Evolutionary conservation across 1,140 invertebrate genomes (phyloP).

Genomic region (Tetragonula clypearis): DNA sequence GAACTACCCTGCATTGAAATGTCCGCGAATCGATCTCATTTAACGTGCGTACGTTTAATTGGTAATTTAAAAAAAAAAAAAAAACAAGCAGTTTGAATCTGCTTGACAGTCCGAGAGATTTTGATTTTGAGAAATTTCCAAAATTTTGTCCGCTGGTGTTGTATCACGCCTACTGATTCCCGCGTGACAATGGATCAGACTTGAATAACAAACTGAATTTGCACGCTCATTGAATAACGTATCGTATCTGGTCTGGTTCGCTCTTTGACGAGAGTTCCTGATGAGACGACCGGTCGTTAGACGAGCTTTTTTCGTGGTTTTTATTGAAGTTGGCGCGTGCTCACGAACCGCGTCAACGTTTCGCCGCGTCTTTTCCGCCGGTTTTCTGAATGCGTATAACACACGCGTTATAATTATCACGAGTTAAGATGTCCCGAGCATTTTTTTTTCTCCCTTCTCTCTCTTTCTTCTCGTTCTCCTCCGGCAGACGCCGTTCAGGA

Average conservation of each 20-base stretch:
- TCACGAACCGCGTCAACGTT: constrained; percentile 22
- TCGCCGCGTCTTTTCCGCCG: neutral
- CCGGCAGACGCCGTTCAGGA: constrained; percentile 23
- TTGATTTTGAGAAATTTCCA: too few relatives aligned
- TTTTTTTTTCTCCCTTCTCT: constrained; percentile 30
- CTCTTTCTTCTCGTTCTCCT: constrained; percentile 27
- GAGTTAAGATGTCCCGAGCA: constrained; percentile 48
- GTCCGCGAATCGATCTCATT: too few relatives aligned
- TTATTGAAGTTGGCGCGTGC: constrained; percentile 29
- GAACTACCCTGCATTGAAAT: too few relatives aligned
- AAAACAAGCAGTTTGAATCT: too few relatives aligned
- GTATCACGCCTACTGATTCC: too few relatives aligned
- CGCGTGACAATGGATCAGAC: neutral
- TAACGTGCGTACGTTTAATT: too few relatives aligned
- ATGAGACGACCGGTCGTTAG: neutral
- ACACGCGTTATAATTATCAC: constrained; percentile 42
- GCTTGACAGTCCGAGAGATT: too few relatives aligned
- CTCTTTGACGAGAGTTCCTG: neutral
- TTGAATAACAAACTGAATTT: neutral
- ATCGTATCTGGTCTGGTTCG: neutral
- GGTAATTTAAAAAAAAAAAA: too few relatives aligned
- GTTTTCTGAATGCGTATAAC: constrained; percentile 2
- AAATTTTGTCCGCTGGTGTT: too few relatives aligned
- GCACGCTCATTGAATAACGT: neutral
- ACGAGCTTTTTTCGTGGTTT: constrained; percentile 12